Evolutionary conservation across 2,888 invertebrate genomes (phyloP).

Genomic region (Endomychus coccineus): DNA sequence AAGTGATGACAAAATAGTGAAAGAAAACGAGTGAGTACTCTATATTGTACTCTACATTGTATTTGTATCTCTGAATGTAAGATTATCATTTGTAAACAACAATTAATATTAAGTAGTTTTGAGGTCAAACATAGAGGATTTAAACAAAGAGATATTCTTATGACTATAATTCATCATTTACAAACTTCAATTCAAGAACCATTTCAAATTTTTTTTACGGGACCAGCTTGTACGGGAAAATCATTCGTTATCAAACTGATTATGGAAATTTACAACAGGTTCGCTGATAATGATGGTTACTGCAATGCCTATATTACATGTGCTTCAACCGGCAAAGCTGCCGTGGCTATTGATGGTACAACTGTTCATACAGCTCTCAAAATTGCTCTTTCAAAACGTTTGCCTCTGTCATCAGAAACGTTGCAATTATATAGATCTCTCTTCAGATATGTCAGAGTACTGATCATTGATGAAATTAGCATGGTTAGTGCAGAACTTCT

Average conservation of each 20-base stretch:
- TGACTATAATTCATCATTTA: too few relatives aligned
- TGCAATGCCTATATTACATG: conserved; percentile 38
- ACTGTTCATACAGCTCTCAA: conserved; percentile 30
- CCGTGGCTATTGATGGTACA: conserved; percentile 36
- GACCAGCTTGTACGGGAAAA: conserved; percentile 32
- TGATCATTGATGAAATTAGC: conserved; percentile 27
- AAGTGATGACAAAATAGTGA: too few relatives aligned
- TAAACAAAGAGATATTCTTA: too few relatives aligned
- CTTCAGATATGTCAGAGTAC: conserved; percentile 35
- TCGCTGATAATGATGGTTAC: conserved; percentile 29
- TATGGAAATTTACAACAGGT: conserved; percentile 41
- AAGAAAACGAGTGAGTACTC: too few relatives aligned
- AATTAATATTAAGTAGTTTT: too few relatives aligned
- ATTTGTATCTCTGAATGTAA: too few relatives aligned
- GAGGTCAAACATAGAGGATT: too few relatives aligned
- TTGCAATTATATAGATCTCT: conserved; percentile 32
- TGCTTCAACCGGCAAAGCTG: conserved; percentile 38
- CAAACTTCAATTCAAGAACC: too few relatives aligned
- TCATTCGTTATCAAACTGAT: conserved; percentile 36
- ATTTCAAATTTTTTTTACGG: conserved; percentile 24
- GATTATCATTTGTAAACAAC: too few relatives aligned
- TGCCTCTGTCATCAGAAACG: conserved; percentile 19
- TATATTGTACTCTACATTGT: too few relatives aligned
- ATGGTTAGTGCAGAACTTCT: conserved; percentile 16
- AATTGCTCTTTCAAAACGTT: conserved; percentile 15